These are phyloP conservation scores for Leucosticte australis DNA, from an alignment of 2,113 vertebrate species.

Conservation along the genomic window DNA sequence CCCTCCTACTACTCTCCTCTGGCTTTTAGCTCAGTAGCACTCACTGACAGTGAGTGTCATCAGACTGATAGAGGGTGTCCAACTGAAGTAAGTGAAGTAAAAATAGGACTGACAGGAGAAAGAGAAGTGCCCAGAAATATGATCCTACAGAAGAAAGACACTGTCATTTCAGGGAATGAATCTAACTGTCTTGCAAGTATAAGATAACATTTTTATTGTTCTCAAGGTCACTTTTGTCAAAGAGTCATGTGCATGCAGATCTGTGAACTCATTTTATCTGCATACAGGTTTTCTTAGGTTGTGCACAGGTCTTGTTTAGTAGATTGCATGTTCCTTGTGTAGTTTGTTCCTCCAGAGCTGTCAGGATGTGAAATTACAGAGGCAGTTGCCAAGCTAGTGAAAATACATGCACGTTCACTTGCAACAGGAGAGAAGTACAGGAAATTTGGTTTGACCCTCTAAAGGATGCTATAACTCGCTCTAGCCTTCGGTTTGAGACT, in stretches of 20 bases:
- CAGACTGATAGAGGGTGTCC: constrained; percentile 23
- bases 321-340: background rate
- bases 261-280: background rate
- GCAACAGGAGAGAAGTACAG: background rate
- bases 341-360: constrained; percentile 31
- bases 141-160: background rate
- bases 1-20: background rate
- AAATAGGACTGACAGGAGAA: constrained; percentile 50
- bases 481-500: constrained; percentile 38
- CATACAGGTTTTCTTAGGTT: background rate
- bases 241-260: background rate
- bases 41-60: constrained; percentile 11
- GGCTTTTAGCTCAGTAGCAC: constrained; percentile 11
- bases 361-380: background rate
- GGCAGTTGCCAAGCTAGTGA: background rate
- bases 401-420: constrained; percentile 33
- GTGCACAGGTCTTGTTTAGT: background rate
- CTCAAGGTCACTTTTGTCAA: background rate
- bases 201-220: background rate
- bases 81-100: constrained; percentile 37
- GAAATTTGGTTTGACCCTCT: constrained; percentile 43
- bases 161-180: background rate
- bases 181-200: background rate
- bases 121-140: background rate
- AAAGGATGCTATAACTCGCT: background rate